These are phyloP conservation scores for Eidolon helvum DNA, from an alignment of 2,113 vertebrate species.

Conservation along the genomic window DNA sequence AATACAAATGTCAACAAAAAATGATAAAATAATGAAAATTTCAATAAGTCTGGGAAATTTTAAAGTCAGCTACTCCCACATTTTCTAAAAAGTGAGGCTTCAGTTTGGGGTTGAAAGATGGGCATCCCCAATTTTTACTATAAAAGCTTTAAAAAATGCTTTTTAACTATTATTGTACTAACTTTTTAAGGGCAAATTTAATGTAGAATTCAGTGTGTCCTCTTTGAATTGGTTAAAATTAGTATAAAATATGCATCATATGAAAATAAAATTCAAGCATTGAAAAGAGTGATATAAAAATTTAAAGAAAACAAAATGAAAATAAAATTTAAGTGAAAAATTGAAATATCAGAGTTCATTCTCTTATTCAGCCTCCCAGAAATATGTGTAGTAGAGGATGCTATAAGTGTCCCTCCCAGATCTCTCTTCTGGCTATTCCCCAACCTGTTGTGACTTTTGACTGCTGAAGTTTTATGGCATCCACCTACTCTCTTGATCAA, in stretches of 20 bases:
- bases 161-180: neutral
- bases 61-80: neutral
- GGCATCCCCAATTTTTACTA: neutral
- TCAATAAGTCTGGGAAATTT: neutral
- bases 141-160: neutral
- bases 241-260: neutral
- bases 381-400: neutral
- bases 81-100: neutral
- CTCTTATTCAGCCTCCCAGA: neutral
- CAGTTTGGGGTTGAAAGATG: neutral
- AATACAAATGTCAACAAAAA: neutral
- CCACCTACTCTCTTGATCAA: neutral
- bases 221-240: constrained; percentile 8
- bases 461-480: neutral
- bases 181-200: neutral
- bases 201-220: neutral
- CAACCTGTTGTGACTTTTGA: neutral
- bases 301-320: neutral
- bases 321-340: neutral
- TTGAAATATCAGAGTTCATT: neutral
- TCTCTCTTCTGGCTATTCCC: neutral
- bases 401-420: neutral
- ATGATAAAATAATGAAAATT: neutral
- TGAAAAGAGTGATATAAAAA: neutral
- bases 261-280: neutral